Evolutionary conservation across 2,113 vertebrate genomes (phyloP).

Genomic region (Hemicordylus capensis): DNA sequence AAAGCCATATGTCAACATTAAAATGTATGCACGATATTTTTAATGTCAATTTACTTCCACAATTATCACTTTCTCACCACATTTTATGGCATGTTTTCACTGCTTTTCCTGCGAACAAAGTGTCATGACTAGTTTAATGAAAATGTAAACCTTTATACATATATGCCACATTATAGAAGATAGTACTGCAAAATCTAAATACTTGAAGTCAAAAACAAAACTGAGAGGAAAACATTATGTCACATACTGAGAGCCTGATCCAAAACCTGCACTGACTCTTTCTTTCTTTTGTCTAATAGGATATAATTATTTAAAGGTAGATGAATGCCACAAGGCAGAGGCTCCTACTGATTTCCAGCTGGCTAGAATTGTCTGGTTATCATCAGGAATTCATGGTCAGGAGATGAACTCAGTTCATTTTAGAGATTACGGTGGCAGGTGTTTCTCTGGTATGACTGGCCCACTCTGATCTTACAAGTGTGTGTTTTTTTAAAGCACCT

Average conservation of each 20-base stretch:
- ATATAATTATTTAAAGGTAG: too few species aligned
- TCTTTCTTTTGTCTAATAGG: not conserved
- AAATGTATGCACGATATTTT: constrained; percentile 50
- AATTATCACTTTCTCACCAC: constrained; percentile 31
- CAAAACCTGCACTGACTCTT: not conserved
- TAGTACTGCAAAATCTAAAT: constrained; percentile 5
- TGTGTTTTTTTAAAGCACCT: too few species aligned
- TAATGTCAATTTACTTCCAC: constrained; percentile 13
- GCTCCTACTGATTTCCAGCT: not conserved
- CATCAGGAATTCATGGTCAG: too few species aligned
- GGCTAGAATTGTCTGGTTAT: too few species aligned
- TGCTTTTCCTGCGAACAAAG: constrained; percentile 37
- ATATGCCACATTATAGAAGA: constrained; percentile 7
- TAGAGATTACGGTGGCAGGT: too few species aligned
- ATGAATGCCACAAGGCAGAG: not conserved
- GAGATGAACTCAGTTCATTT: too few species aligned
- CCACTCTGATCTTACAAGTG: too few species aligned
- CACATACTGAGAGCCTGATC: not conserved
- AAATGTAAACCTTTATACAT: constrained; percentile 21
- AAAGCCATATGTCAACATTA: constrained; percentile 43
- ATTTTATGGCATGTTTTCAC: constrained; percentile 37
- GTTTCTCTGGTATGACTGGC: too few species aligned
- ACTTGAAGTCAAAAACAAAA: constrained; percentile 19
- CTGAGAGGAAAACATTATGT: not conserved
- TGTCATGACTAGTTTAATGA: constrained; percentile 43